phyloP scores from a whole-genome alignment of 2,797 vertebrate species.

The Gadopsis bispinosus region DNA sequence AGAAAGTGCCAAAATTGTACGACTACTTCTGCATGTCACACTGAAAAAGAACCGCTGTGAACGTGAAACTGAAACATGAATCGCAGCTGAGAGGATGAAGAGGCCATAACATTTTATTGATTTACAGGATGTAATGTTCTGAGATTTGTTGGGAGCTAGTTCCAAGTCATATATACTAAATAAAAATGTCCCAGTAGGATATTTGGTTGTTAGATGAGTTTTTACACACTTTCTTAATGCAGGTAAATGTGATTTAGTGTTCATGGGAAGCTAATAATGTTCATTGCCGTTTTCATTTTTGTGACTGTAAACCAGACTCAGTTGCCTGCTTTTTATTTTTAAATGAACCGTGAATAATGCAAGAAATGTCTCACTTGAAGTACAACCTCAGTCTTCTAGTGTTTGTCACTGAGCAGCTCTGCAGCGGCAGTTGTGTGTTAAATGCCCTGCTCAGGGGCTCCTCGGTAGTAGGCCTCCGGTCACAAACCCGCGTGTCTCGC shows the following conservation, averaged over 20 bases:
- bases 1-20: constrained; percentile 55
- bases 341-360: constrained; percentile 4
- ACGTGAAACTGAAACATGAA: constrained; percentile 53
- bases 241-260: constrained; percentile 29
- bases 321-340: constrained; percentile 3
- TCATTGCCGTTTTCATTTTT: constrained; percentile 9
- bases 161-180: neutral
- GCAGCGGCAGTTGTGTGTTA: neutral
- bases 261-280: constrained; percentile 12
- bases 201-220: constrained; percentile 16
- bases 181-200: neutral
- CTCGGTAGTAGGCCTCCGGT: constrained; percentile 5
- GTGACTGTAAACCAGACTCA: neutral
- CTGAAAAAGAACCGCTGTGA: constrained; percentile 31
- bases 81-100: constrained; percentile 47
- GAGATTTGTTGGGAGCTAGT: constrained; percentile 26
- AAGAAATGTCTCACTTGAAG: neutral
- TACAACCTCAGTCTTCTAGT: neutral
- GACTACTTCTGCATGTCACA: constrained; percentile 46
- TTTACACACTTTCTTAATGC: constrained; percentile 21
- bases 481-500: constrained; percentile 15
- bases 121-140: constrained; percentile 40
- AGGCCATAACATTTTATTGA: constrained; percentile 54
- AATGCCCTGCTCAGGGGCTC: constrained; percentile 52
- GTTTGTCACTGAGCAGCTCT: constrained; percentile 7